Conservation (phyloP, 2,888 invertebrate species). For the Tinea trinotella region DNA sequence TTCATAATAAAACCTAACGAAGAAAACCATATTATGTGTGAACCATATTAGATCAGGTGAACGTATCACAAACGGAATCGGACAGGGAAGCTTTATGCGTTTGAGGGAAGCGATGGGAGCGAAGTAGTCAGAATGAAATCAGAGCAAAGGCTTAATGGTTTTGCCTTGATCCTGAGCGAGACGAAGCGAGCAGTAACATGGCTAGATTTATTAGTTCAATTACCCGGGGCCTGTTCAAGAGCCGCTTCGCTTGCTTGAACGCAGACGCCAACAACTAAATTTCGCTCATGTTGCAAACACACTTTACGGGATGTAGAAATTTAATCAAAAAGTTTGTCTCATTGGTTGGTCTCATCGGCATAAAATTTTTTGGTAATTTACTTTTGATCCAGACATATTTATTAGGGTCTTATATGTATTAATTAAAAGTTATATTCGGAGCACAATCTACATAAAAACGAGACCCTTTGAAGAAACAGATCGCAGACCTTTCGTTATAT, state of each 20-base stretch:
- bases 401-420: too few relatives aligned
- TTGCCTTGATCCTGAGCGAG: conserved; percentile 52
- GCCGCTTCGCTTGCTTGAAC: conserved; percentile 39
- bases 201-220: conserved; percentile 71
- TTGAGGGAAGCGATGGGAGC: conserved; percentile 26
- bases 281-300: conserved; percentile 48
- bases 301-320: conserved; percentile 27
- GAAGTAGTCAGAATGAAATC: conserved; percentile 30
- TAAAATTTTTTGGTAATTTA: not conserved
- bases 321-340: conserved; percentile 16
- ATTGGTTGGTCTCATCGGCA: conserved; percentile 8
- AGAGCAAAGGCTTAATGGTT: conserved; percentile 56
- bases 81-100: not conserved
- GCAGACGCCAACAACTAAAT: conserved; percentile 45
- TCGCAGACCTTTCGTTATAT: conserved; percentile 13
- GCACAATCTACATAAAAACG: too few relatives aligned
- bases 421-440: too few relatives aligned
- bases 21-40: too few relatives aligned
- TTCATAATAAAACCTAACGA: too few relatives aligned
- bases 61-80: conserved; percentile 1
- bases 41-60: not conserved
- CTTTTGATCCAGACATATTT: too few relatives aligned
- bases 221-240: conserved; percentile 55
- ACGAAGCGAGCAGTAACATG: conserved; percentile 44
- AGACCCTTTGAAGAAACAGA: not conserved